These are phyloP conservation scores for Tamias sibiricus DNA, from an alignment of 2,113 vertebrate genomes.

Conservation along the genomic window DNA sequence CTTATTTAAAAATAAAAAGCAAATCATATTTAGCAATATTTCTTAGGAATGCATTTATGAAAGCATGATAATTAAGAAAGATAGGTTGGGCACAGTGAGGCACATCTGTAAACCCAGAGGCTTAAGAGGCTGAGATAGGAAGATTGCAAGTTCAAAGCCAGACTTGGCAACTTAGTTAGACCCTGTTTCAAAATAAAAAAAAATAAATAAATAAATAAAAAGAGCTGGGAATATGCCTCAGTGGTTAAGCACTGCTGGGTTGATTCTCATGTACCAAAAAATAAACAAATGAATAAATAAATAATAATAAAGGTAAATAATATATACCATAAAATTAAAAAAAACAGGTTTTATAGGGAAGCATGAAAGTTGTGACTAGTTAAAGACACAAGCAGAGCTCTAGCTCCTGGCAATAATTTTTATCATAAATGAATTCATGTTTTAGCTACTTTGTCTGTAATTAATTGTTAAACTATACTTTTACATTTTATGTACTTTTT, in stretches of 20 bases:
- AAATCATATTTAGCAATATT: background rate
- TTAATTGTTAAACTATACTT: background rate
- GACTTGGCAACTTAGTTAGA: no score
- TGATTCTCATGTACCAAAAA: no score
- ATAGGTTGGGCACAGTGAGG: no score
- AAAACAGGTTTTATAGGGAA: background rate
- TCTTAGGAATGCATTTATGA: background rate
- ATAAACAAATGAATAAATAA: background rate
- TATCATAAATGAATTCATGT: background rate
- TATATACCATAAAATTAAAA: background rate
- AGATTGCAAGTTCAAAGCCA: no score
- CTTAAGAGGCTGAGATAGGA: no score
- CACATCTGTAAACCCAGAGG: no score
- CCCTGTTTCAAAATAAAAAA: no score
- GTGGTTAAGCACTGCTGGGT: no score
- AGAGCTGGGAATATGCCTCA: no score
- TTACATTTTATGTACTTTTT: background rate
- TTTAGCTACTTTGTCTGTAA: background rate
- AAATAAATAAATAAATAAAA: no score
- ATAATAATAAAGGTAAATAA: background rate
- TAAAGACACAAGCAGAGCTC: background rate
- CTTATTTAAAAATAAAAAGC: background rate
- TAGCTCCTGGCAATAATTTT: background rate
- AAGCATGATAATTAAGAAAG: background rate
- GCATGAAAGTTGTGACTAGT: background rate